A percentile compares a stretch with the other conserved stretches of the same genome.
These are phyloP conservation scores for Pimpla rufipes DNA, from an alignment of 2,888 invertebrate species.

Conservation along the genomic window DNA sequence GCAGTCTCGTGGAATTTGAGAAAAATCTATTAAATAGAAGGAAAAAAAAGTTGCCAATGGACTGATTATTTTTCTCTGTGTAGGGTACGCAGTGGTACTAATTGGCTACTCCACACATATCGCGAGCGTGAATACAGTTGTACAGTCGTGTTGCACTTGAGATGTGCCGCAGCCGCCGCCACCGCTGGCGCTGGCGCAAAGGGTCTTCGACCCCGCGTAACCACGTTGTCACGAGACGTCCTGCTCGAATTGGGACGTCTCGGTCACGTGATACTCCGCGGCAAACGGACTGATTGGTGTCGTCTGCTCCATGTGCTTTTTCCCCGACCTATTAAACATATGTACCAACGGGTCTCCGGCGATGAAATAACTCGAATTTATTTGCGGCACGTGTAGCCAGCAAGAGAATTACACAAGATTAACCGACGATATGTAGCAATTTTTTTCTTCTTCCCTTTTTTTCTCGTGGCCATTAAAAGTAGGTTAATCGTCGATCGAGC, in stretches of 20 bases:
- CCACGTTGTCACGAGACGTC: constrained; percentile 28
- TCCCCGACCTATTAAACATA: constrained; percentile 8
- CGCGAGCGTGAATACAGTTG: too few species aligned
- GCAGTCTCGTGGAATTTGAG: too few species aligned
- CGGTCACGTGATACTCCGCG: constrained; percentile 27
- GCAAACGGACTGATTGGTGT: constrained; percentile 54
- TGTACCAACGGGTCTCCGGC: constrained; percentile 8
- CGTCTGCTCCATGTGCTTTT: constrained; percentile 16
- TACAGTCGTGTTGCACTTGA: too few species aligned
- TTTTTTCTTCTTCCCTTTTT: constrained; percentile 5
- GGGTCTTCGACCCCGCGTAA: constrained; percentile 22
- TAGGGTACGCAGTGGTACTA: too few species aligned
- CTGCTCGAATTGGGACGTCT: constrained; percentile 40
- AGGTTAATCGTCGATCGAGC: neutral
- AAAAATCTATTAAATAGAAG: too few species aligned
- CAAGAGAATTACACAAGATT: constrained; percentile 1
- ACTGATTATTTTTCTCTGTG: too few species aligned
- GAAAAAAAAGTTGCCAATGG: too few species aligned
- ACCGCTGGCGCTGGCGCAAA: neutral
- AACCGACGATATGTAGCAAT: constrained; percentile 4
- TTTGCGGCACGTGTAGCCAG: constrained; percentile 1
- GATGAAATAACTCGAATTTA: constrained; percentile 44
- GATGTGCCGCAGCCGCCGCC: too few species aligned
- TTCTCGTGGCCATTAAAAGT: neutral
- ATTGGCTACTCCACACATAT: too few species aligned